A percentile compares a stretch with the other conserved stretches of the same genome.
These are phyloP conservation scores for Cremastobaeus sp. DNA, from an alignment of 2,888 invertebrate species.

Conservation along the genomic window DNA sequence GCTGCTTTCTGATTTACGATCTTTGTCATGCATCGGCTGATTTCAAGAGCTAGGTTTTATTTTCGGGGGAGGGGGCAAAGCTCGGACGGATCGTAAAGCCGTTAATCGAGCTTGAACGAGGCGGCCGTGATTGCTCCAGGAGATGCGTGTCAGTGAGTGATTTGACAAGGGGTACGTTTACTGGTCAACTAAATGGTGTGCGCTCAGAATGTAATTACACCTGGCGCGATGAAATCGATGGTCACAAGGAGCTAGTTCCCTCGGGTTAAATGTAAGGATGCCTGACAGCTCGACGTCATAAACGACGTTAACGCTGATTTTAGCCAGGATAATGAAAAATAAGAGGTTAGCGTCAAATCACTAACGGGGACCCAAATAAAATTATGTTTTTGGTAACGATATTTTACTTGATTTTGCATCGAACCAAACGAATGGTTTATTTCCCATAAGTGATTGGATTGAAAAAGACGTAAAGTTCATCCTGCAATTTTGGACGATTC, in stretches of 20 bases:
- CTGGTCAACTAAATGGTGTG: constrained; percentile 42
- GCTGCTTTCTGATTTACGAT: constrained; percentile 67
- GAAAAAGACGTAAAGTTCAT: no score
- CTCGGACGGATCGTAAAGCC: constrained; percentile 31
- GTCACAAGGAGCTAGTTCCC: constrained; percentile 11
- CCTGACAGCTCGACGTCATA: constrained; percentile 8
- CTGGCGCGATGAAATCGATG: constrained; percentile 45
- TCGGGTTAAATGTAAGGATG: constrained; percentile 44
- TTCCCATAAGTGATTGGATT: no score
- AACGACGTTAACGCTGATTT: no score
- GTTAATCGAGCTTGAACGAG: constrained; percentile 38
- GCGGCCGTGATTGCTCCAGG: constrained; percentile 40
- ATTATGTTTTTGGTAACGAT: no score
- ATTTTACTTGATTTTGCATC: no score
- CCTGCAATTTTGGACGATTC: no score
- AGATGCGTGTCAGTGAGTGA: constrained; percentile 49
- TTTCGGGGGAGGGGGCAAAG: constrained; percentile 7
- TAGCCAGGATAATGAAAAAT: no score
- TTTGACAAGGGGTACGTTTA: constrained; percentile 39
- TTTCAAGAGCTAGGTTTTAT: constrained; percentile 45
- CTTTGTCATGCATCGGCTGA: constrained; percentile 65
- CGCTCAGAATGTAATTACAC: constrained; percentile 48
- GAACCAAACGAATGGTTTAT: no score
- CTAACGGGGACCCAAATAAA: no score
- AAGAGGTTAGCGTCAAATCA: no score